These are phyloP conservation scores for Dasysyrphus tricinctus DNA, from an alignment of 2,888 invertebrate species.

Conservation along the genomic window DNA sequence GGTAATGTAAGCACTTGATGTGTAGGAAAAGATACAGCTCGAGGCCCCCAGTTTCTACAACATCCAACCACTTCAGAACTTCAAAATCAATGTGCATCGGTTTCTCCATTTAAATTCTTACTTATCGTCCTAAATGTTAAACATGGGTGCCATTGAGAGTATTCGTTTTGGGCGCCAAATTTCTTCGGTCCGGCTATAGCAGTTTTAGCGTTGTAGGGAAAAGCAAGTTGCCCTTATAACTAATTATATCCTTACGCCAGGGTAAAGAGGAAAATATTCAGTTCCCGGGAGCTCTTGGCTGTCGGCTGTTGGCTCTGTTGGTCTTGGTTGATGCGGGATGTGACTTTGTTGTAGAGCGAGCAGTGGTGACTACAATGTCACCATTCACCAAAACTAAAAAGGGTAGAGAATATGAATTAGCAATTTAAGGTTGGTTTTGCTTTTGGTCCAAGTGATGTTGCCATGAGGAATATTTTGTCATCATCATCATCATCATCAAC, in stretches of 20 bases:
- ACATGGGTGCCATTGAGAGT: background rate
- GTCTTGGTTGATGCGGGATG: conserved; percentile 19
- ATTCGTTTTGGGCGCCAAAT: background rate
- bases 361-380: conserved; percentile 31
- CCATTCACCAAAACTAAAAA: conserved; percentile 32
- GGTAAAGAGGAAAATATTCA: conserved; percentile 19
- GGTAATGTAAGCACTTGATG: no score
- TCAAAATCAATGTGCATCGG: no score
- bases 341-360: conserved; percentile 37
- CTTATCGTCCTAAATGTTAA: no score
- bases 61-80: no score
- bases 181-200: background rate
- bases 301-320: conserved; percentile 15
- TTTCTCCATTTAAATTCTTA: no score
- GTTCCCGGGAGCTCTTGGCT: conserved; percentile 36
- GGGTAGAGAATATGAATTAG: conserved; percentile 71
- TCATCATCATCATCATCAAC: conserved; percentile 60
- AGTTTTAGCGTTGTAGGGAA: conserved; percentile 15
- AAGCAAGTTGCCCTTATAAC: conserved; percentile 67
- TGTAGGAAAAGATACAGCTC: no score
- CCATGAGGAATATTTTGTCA: conserved; percentile 71
- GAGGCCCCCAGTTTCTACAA: no score
- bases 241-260: conserved; percentile 63
- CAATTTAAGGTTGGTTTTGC: conserved; percentile 72
- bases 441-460: conserved; percentile 55